A percentile compares a stretch with the other conserved stretches of the same genome.
Conservation (phyloP, 2,888 invertebrate genomes). For the Lycocerus yunnanus region DNA sequence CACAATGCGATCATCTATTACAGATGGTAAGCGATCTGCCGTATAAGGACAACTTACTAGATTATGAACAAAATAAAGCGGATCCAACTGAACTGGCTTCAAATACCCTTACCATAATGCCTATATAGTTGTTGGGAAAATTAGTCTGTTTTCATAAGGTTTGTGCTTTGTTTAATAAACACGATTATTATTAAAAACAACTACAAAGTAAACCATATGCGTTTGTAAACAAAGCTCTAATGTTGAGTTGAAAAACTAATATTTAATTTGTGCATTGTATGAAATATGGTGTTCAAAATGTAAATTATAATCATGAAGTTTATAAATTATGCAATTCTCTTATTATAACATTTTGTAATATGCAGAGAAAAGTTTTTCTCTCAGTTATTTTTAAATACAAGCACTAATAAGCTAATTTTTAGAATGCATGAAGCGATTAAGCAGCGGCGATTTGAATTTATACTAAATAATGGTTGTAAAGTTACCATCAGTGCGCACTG, state of each 20-base stretch:
- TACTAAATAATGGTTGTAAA: conserved; percentile 34
- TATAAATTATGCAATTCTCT: neutral
- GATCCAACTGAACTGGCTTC: neutral
- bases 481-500: conserved; percentile 58
- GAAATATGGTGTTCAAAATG: neutral
- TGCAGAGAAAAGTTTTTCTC: neutral
- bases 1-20: conserved; percentile 32
- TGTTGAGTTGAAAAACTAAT: conserved; percentile 8
- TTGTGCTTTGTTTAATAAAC: neutral
- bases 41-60: conserved; percentile 9
- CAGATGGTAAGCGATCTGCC: conserved; percentile 22
- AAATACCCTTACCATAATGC: neutral
- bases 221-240: neutral
- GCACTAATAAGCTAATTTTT: conserved; percentile 23
- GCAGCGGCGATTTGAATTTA: conserved; percentile 27
- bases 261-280: conserved; percentile 18
- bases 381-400: conserved; percentile 19
- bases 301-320: neutral
- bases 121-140: neutral
- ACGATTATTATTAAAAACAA: neutral
- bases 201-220: neutral
- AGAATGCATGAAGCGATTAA: conserved; percentile 29
- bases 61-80: neutral
- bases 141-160: neutral
- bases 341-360: neutral